Evolutionary conservation across 2,113 vertebrate species (phyloP).

Genomic region (Nicator chloris): DNA sequence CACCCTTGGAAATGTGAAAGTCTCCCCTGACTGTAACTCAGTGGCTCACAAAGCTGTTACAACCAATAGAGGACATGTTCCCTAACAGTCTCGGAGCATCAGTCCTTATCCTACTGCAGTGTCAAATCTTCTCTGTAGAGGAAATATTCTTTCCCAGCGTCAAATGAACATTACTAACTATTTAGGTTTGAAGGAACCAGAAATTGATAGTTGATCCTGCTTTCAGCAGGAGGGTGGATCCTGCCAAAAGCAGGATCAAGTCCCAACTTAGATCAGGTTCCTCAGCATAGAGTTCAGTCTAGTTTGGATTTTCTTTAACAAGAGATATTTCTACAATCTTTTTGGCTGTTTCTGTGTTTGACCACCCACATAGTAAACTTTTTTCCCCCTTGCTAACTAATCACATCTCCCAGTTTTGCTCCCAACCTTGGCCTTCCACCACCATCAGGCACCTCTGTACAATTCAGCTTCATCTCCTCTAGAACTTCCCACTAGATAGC

Average conservation of each 20-base stretch:
- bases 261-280: not conserved
- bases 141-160: not conserved
- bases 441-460: accelerated
- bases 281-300: not conserved
- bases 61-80: not conserved
- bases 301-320: not conserved
- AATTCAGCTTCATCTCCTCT: not conserved
- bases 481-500: accelerated
- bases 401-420: not conserved
- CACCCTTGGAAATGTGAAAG: not conserved
- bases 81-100: not conserved
- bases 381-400: not conserved
- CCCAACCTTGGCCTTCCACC: not conserved
- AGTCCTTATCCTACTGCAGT: not conserved
- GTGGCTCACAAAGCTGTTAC: not conserved
- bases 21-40: not conserved
- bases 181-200: not conserved
- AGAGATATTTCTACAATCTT: not conserved
- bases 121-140: not conserved
- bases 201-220: not conserved
- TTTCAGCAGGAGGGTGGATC: not conserved
- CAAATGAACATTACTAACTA: not conserved
- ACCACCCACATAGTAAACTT: not conserved
- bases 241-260: not conserved
- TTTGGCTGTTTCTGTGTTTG: not conserved